These are phyloP conservation scores for Esox masquinongy DNA, from an alignment of 2,797 vertebrate genomes.

Conservation along the genomic window DNA sequence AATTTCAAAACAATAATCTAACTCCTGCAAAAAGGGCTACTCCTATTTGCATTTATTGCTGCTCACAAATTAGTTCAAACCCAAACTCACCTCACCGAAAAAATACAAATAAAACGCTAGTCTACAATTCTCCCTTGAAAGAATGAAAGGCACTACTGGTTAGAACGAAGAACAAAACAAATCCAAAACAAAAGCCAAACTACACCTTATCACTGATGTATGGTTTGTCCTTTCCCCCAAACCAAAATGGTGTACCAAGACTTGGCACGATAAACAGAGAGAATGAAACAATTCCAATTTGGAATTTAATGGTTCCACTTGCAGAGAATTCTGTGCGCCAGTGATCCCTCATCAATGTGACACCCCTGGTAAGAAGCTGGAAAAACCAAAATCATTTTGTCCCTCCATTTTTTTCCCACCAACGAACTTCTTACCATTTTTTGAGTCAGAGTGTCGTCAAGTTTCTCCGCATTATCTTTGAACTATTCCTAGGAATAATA, in stretches of 20 bases:
- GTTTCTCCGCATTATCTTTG: slow-evolving; percentile 93
- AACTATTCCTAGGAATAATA: slow-evolving; percentile 99
- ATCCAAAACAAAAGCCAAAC: slow-evolving; percentile 63
- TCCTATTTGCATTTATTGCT: slow-evolving; percentile 86
- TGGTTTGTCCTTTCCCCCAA: slow-evolving; percentile 72
- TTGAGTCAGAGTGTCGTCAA: slow-evolving; percentile 91
- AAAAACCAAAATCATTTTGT: slow-evolving; percentile 79
- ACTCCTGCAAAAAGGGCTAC: slow-evolving; percentile 70
- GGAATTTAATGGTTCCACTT: slow-evolving; percentile 94
- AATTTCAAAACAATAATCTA: slow-evolving; percentile 78
- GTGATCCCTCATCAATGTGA: slow-evolving; percentile 84
- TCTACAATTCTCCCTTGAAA: slow-evolving; percentile 88
- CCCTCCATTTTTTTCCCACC: slow-evolving; percentile 72
- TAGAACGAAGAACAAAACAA: slow-evolving; percentile 80
- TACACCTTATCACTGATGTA: slow-evolving; percentile 65
- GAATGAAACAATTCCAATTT: slow-evolving; percentile 99
- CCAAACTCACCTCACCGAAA: slow-evolving; percentile 60
- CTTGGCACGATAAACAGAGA: slow-evolving; percentile 96
- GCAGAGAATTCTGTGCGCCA: slow-evolving; percentile 95
- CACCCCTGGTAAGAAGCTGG: slow-evolving; percentile 85
- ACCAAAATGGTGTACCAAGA: slow-evolving; percentile 89
- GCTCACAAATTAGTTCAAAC: slow-evolving; percentile 77
- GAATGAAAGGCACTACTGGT: slow-evolving; percentile 99
- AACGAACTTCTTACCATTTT: slow-evolving; percentile 87
- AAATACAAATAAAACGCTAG: slow-evolving; percentile 67